Conservation (phyloP, 37 sponge, comb jelly and placozoan species). For the Chondrosia reniformis region DNA sequence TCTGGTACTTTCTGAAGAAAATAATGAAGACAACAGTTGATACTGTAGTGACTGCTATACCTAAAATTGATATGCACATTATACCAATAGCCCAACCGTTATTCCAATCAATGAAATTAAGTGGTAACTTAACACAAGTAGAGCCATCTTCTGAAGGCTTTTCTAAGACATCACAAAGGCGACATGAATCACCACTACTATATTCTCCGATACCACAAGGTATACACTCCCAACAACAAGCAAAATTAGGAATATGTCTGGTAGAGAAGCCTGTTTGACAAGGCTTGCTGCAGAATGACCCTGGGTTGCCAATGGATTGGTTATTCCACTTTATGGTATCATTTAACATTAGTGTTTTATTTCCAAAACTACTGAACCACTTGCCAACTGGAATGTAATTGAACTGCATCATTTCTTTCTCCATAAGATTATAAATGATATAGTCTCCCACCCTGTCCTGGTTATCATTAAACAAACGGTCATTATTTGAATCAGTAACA, state of each 20-base stretch:
- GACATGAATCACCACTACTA: background rate
- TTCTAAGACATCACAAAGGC: background rate
- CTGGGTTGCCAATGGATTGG: background rate
- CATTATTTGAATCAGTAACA: background rate
- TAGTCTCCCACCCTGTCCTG: conserved; percentile 41
- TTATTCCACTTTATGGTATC: background rate
- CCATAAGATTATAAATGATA: conserved; percentile 36
- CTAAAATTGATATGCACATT: background rate
- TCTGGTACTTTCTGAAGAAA: conserved; percentile 46
- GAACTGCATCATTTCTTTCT: background rate
- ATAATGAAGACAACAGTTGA: background rate
- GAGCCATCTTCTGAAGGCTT: background rate
- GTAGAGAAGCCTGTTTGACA: background rate
- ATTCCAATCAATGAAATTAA: background rate
- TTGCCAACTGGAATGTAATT: background rate
- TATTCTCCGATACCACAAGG: background rate
- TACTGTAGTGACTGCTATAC: background rate
- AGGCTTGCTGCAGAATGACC: background rate
- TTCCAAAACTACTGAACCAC: background rate
- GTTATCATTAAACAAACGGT: conserved; percentile 47
- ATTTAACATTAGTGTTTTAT: too few species aligned
- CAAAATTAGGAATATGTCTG: background rate
- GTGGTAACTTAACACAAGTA: background rate
- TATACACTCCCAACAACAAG: background rate
- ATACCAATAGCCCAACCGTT: background rate